phyloP scores from a whole-genome alignment of 2,113 vertebrate species.

The Rallus limicola region DNA sequence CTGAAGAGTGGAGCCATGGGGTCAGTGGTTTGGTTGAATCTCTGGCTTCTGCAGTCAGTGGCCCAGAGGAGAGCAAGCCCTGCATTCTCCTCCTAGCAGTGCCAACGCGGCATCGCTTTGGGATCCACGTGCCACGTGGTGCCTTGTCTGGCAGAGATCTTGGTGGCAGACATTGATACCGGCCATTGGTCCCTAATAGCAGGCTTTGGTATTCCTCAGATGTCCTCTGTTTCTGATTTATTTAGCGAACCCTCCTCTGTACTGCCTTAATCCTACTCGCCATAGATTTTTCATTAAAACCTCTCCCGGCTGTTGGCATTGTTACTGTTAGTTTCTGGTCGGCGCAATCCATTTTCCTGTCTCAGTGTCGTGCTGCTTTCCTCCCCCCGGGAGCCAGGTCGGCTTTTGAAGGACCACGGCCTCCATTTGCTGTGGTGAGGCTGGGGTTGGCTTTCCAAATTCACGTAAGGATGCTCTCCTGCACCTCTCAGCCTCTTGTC shows the following conservation, averaged over 20 bases:
- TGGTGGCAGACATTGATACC: accelerated
- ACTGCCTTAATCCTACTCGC: not conserved
- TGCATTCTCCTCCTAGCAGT: too few species aligned
- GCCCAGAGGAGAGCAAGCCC: too few species aligned
- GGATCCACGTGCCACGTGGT: accelerated
- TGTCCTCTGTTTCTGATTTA: not conserved
- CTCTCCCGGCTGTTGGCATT: not conserved
- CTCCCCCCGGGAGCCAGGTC: accelerated
- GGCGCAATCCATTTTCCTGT: not conserved
- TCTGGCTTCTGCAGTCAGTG: too few species aligned
- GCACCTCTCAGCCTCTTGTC: accelerated
- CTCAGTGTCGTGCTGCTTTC: not conserved
- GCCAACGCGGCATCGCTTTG: accelerated
- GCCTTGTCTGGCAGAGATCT: not conserved
- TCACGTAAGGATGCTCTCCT: not conserved
- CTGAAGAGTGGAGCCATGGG: too few species aligned
- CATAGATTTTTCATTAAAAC: not conserved
- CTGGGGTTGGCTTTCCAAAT: not conserved
- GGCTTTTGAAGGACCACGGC: not conserved
- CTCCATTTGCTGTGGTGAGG: accelerated
- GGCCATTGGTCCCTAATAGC: not conserved
- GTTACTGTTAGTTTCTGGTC: not conserved
- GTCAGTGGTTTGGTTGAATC: too few species aligned
- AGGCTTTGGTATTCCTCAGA: not conserved
- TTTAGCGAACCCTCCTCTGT: not conserved